Conservation (phyloP, 2,797 vertebrate species). For the Apodemus agrarius region DNA sequence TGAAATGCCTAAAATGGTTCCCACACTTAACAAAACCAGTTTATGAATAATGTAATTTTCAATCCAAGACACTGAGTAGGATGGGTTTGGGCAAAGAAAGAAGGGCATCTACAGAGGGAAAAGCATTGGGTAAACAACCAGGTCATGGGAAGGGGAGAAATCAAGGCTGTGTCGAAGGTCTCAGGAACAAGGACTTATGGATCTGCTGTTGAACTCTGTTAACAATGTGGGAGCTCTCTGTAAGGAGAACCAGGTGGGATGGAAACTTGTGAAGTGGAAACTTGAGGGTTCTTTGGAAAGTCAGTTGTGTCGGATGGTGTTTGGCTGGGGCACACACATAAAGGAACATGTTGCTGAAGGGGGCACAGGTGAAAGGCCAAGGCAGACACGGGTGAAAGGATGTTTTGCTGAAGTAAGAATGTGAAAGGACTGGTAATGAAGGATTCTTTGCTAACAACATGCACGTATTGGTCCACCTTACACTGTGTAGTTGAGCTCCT, state of each 20-base stretch:
- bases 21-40: not conserved
- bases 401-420: too few relatives aligned
- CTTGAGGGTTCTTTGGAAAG: not conserved
- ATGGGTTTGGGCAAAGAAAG: not conserved
- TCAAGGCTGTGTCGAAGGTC: accelerated
- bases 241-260: not conserved
- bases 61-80: not conserved
- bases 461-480: not conserved
- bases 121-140: not conserved
- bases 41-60: not conserved
- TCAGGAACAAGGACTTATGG: not conserved
- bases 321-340: not conserved
- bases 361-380: not conserved
- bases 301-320: not conserved
- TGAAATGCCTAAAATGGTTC: not conserved
- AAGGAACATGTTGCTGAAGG: not conserved
- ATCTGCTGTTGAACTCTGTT: not conserved
- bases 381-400: not conserved
- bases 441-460: not conserved
- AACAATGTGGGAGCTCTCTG: not conserved
- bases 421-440: not conserved
- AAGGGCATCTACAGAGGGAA: not conserved
- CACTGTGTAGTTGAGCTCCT: not conserved
- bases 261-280: not conserved
- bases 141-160: not conserved